phyloP scores from a whole-genome alignment of 2,113 vertebrate species.

The Cololabis saira region DNA sequence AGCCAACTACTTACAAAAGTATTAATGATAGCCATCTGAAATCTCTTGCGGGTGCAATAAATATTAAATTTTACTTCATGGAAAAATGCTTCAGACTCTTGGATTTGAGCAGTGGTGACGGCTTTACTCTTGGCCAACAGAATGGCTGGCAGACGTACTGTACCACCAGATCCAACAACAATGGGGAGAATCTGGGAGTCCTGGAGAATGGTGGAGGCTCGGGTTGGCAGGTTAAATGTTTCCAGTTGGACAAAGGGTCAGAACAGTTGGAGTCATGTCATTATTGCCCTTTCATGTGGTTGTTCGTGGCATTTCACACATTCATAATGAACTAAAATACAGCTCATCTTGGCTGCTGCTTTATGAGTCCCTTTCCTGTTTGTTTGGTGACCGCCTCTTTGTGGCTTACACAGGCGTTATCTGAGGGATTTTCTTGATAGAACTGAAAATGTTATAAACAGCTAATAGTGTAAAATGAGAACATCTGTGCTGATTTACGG shows the following conservation, averaged over 20 bases:
- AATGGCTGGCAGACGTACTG: neutral
- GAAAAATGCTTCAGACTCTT: conserved; percentile 2
- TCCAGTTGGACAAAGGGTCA: too few relatives aligned
- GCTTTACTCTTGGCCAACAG: too few relatives aligned
- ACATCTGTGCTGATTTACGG: conserved; percentile 19
- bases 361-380: conserved; percentile 20
- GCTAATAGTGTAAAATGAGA: conserved; percentile 33
- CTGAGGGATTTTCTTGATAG: neutral
- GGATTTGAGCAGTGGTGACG: neutral
- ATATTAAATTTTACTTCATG: neutral
- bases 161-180: neutral
- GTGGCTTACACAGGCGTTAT: conserved; percentile 27
- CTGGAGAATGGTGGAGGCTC: neutral
- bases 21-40: too few relatives aligned
- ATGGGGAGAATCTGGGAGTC: conserved; percentile 2
- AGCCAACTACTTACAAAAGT: too few relatives aligned
- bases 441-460: conserved; percentile 15
- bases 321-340: too few relatives aligned
- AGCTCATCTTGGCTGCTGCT: neutral
- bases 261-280: too few relatives aligned
- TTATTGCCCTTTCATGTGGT: neutral
- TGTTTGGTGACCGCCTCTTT: conserved; percentile 6
- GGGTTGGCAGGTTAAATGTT: neutral
- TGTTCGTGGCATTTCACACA: neutral
- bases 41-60: too few relatives aligned